Conservation (phyloP, 2,797 vertebrate species). For the Sebastes alutus region DNA sequence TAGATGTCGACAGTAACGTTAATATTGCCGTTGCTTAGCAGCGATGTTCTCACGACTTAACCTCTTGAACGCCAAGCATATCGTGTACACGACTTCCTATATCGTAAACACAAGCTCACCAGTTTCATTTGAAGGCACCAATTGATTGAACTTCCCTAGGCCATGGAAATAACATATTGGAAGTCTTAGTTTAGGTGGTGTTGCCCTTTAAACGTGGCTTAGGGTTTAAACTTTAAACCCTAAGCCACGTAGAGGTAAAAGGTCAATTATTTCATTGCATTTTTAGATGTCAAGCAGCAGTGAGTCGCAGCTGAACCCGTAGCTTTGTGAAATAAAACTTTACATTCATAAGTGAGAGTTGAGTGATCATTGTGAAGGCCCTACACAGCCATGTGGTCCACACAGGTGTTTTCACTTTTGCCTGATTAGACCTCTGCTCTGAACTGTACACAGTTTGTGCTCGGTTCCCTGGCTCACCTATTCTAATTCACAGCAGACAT, state of each 20-base stretch:
- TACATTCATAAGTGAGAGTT: neutral
- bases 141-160: too few relatives aligned
- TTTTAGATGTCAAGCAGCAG: neutral
- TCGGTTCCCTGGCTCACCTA: neutral
- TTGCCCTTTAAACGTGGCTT: neutral
- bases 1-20: too few relatives aligned
- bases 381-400: neutral
- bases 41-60: too few relatives aligned
- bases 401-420: neutral
- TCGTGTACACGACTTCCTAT: too few relatives aligned
- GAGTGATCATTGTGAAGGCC: neutral
- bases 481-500: neutral
- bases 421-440: neutral
- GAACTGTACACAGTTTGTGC: neutral
- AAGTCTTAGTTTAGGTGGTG: too few relatives aligned
- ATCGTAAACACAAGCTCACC: too few relatives aligned
- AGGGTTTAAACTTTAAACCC: neutral
- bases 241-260: neutral
- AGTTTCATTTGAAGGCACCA: too few relatives aligned
- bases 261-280: neutral
- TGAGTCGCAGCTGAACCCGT: neutral
- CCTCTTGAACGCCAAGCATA: too few relatives aligned
- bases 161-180: too few relatives aligned
- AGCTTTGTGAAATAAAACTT: neutral
- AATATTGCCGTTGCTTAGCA: too few relatives aligned